Evolutionary conservation across 2,797 vertebrate genomes (phyloP), one percentile per base, ranked within the genome.

Genomic region (Moxostoma hubbsi): DNA sequence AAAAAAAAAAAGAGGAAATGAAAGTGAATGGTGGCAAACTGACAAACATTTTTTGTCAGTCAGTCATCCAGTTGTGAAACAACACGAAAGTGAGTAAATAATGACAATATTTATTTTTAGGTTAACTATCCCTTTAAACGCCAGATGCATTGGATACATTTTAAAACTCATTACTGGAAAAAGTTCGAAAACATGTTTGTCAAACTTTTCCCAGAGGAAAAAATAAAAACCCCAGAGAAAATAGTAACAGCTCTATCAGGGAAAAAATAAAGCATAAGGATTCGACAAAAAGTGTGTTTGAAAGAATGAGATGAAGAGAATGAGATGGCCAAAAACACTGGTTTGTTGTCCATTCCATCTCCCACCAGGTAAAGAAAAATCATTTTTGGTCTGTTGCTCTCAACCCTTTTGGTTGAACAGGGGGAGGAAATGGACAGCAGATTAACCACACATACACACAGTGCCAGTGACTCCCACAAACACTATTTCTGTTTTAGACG

Each of bases 341-440:
- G 65, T 49, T n/a, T 83, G 82, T 81, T 67, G 75, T 84, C 66
- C 83, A 84, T 84, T 82, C 11, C 84, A 65, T 81, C 84, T 86
- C 78, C 85, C 77, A 85, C 83, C 84, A 82, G 69, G 53, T 80
- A 59, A 68, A 71, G 65, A 79, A 75, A 85, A 80, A 55, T 36
- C 64, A 80, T 82, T 86, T 89, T 89, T 89, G 81, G 83, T 89
- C 84, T 83, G 85, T 86, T 82, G 87, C 86, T 87, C 83, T 88
- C 82, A 88, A 80, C 80, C 81, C 68, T 83, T 36, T 75, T 24
- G 76, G 88, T 76, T 85, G 75, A 87, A 86, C 81, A 84, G 84
- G 86, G 82, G 69, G 73, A 79, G 16, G 84, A 83, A 81, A 89
- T 82, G 85, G 81, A 89, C 85, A 89, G 73, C 84, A 81, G 43